Evolutionary conservation across 2,888 invertebrate species (phyloP).

Genomic region (Serripes groenlandicus): DNA sequence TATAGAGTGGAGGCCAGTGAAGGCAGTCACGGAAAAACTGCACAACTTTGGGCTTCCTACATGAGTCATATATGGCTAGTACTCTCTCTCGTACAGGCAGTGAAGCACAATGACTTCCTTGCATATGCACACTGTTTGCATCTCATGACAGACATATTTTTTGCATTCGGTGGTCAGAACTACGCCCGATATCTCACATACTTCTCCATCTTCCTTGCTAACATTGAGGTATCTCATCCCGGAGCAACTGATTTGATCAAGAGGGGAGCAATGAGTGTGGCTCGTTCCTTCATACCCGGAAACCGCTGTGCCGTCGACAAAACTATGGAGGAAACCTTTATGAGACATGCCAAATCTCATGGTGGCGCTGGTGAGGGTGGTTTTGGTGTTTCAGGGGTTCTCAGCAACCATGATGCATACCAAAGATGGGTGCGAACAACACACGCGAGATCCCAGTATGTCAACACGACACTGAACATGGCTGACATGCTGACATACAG

Average conservation of each 20-base stretch:
- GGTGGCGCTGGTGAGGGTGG: constrained; percentile 54
- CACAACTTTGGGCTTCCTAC: too few relatives aligned
- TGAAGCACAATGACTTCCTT: too few relatives aligned
- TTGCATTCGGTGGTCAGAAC: too few relatives aligned
- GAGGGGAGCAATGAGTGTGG: constrained; percentile 66
- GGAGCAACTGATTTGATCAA: constrained; percentile 48
- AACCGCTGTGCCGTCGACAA: constrained; percentile 65
- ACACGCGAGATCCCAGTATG: constrained; percentile 43
- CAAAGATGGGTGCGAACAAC: constrained; percentile 58
- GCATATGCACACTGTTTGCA: too few relatives aligned
- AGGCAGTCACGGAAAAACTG: too few relatives aligned
- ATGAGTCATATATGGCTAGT: too few relatives aligned
- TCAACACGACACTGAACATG: constrained; percentile 38
- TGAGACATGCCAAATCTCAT: constrained; percentile 53
- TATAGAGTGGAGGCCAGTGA: too few relatives aligned
- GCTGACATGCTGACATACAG: constrained; percentile 52
- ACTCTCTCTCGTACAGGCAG: too few relatives aligned
- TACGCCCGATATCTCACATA: too few relatives aligned
- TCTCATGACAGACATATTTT: too few relatives aligned
- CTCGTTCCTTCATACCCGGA: constrained; percentile 68
- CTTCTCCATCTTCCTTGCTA: too few relatives aligned
- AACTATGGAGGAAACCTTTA: constrained; percentile 64
- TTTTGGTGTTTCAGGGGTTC: constrained; percentile 55
- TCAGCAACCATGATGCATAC: constrained; percentile 54
- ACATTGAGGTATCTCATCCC: too few relatives aligned